Conservation (phyloP, 30 jellyfish, hydroid and myxozoan genomes). For the Aurelia aurita region DNA sequence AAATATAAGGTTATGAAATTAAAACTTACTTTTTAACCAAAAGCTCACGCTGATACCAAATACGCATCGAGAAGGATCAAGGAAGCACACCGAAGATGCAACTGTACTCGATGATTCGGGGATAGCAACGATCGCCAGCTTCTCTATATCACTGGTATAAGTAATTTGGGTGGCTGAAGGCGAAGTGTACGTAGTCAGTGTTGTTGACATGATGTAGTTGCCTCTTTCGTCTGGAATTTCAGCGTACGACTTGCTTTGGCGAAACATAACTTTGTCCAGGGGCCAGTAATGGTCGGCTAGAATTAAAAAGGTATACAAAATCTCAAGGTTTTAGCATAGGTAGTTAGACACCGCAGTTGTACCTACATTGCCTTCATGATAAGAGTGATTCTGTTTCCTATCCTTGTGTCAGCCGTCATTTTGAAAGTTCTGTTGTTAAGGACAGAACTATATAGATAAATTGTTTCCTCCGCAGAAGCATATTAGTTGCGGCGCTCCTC, state of each 20-base stretch:
- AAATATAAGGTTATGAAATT: background rate
- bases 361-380: too few species aligned
- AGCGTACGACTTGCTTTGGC: background rate
- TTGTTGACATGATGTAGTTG: background rate
- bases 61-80: background rate
- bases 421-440: too few species aligned
- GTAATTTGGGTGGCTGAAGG: conserved; percentile 11
- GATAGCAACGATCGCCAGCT: background rate
- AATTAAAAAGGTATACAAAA: background rate
- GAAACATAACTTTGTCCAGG: conserved; percentile 37
- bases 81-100: conserved; percentile 1
- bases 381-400: too few species aligned
- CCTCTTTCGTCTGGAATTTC: conserved; percentile 68
- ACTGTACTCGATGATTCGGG: background rate
- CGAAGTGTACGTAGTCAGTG: background rate
- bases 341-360: too few species aligned
- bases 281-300: conserved; percentile 54
- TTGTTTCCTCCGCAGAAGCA: too few species aligned
- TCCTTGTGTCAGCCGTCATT: too few species aligned
- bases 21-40: conserved; percentile 43
- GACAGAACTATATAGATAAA: too few species aligned
- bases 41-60: conserved; percentile 33
- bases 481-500: too few species aligned
- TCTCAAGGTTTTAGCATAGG: too few species aligned
- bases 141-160: conserved; percentile 5